Conservation (phyloP, 2,888 invertebrate genomes). For the Drosophila meridionalis region DNA sequence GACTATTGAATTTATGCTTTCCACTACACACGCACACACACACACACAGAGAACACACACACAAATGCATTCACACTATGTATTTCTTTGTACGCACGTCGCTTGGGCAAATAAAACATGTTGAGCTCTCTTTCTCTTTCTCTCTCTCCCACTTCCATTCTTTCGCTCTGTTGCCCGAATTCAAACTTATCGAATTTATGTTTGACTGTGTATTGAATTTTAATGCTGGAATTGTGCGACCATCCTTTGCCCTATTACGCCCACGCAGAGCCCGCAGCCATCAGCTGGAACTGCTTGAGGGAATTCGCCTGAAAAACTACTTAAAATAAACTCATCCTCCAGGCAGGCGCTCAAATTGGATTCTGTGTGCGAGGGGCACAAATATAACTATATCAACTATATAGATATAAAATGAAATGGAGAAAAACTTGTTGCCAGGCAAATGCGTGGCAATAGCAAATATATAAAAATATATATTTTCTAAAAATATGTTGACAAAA, state of each 20-base stretch:
- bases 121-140: conserved; percentile 52
- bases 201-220: conserved; percentile 77
- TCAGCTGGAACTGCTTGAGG: conserved; percentile 63
- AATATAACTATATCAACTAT: not conserved
- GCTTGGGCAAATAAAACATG: conserved; percentile 74
- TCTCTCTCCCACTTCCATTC: conserved; percentile 1
- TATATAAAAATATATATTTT: conserved; percentile 60
- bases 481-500: conserved; percentile 74
- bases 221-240: conserved; percentile 60
- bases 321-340: conserved; percentile 72
- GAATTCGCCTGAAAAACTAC: conserved; percentile 69
- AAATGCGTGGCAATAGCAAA: conserved; percentile 44
- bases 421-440: conserved; percentile 31
- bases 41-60: conserved; percentile 17
- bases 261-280: conserved; percentile 4
- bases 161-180: conserved; percentile 61
- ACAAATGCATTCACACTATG: conserved; percentile 17
- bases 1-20: conserved; percentile 71
- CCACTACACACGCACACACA: conserved; percentile 29
- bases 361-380: conserved; percentile 39
- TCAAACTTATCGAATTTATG: conserved; percentile 79
- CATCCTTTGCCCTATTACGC: conserved; percentile 4
- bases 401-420: conserved; percentile 14
- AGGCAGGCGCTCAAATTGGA: conserved; percentile 63
- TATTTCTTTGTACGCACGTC: conserved; percentile 51